Base-by-base conservation (phyloP, 2,888 invertebrate species). In the Auanema sp. region DNA sequence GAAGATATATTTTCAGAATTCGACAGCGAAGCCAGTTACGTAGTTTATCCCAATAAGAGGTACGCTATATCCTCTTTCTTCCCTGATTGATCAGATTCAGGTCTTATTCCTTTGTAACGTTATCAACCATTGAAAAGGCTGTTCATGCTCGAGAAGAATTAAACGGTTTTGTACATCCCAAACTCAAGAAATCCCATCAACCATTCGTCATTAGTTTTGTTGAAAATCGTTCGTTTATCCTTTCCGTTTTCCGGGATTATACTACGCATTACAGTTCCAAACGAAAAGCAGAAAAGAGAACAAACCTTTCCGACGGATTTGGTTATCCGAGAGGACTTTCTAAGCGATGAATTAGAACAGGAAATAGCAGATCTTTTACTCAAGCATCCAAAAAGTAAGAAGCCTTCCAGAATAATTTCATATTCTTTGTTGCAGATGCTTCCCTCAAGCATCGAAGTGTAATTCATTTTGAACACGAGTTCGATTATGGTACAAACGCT, bases 381-480 rank as follows among this genome's bases (percentile, higher is more conserved):
- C 11, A 66, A 52, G n/a, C 64, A 69, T 62, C 61, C 68, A 1
- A 68, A 61, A 24, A 50, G 69, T 68, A 44, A 24, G 49, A 25
- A 16, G 16, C 12, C 16, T 47, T 3, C 10, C 18, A 8, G 3
- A n/a, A n/a, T n/a, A n/a, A n/a, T n/a, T n/a, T n/a, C n/a, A n/a
- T 3, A 21, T 18, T 24, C 5, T 12, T 24, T 10, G 16, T 64
- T 66, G 58, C 55, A 72, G 69, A 54, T 12, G 43, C 66, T 52
- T 64, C 59, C 1, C 49, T 81, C 53, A 81, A 80, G 60, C 70
- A 83, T 54, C 77, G 83, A 0, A 68, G 71, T 0, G 81, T 81
- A 3, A 65, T 79, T 23, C 83, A 83, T 65, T 83, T 72, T 52
- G 81, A 79, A 16, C 75, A 79, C 60, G 71, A 64, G 8, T 83